Evolutionary conservation across 2,113 vertebrate genomes (phyloP).

Genomic region (Ursus arctos): DNA sequence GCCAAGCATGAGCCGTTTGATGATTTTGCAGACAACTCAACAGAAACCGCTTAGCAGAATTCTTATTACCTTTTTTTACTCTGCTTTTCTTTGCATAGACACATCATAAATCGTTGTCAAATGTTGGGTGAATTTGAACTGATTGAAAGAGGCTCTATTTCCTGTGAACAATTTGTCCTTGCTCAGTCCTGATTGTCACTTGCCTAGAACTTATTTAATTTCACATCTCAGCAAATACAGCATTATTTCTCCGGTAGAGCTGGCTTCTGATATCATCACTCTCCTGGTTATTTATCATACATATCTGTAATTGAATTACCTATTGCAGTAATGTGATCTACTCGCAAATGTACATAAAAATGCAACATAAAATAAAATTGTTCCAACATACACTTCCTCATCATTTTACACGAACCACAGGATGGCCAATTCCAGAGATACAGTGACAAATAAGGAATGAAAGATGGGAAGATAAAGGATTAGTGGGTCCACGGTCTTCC

Average conservation of each 20-base stretch:
- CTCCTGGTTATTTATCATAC: conserved; percentile 65
- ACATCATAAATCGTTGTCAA: background rate
- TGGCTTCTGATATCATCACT: conserved; percentile 33
- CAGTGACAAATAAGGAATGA: background rate
- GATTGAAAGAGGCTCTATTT: background rate
- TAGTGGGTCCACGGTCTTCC: background rate
- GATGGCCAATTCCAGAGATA: background rate
- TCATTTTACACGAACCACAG: background rate
- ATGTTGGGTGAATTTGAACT: background rate
- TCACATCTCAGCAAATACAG: conserved; percentile 71
- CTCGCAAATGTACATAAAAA: conserved; percentile 72
- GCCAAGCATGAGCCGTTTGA: background rate
- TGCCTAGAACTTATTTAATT: conserved; percentile 65
- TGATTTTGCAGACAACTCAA: background rate
- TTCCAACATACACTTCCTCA: background rate
- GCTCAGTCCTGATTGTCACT: conserved; percentile 37
- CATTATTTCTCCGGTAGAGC: conserved; percentile 42
- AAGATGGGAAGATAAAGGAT: background rate
- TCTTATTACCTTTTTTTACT: background rate
- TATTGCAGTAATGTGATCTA: conserved; percentile 64
- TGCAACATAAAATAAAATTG: conserved; percentile 67
- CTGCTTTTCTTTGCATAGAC: background rate
- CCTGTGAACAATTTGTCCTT: conserved; percentile 41
- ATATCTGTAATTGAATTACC: conserved; percentile 80
- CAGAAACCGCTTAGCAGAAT: background rate